Conservation (phyloP, 2,888 invertebrate genomes). For the Eupithecia pulchellata region DNA sequence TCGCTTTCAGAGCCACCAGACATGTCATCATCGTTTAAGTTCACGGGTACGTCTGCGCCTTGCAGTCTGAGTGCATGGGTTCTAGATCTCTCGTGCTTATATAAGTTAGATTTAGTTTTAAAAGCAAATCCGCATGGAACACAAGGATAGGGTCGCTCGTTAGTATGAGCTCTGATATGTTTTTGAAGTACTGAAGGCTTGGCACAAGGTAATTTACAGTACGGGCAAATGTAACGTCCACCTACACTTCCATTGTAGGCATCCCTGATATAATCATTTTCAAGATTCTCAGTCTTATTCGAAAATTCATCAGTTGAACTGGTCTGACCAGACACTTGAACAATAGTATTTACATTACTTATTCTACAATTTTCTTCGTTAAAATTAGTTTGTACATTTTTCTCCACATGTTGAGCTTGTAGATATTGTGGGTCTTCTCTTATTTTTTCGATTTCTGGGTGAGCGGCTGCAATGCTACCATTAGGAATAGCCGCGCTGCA, state of each 20-base stretch:
- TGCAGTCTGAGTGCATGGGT: conserved; percentile 89
- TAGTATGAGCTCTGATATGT: conserved; percentile 97
- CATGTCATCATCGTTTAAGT: conserved; percentile 85
- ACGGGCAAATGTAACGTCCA: conserved; percentile 93
- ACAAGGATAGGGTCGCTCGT: conserved; percentile 96
- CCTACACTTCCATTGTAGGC: conserved; percentile 72
- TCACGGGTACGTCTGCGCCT: conserved; percentile 83
- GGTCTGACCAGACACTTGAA: conserved; percentile 83
- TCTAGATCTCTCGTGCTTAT: conserved; percentile 93
- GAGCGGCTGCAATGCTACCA: conserved; percentile 78
- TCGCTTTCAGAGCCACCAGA: conserved; percentile 87
- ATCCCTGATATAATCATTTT: conserved; percentile 82
- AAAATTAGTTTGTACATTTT: conserved; percentile 85
- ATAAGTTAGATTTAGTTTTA: conserved; percentile 96
- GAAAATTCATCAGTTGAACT: conserved; percentile 83
- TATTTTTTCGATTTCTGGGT: conserved; percentile 80
- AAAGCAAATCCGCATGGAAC: conserved; percentile 95
- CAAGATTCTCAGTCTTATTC: conserved; percentile 84
- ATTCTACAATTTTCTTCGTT: conserved; percentile 77
- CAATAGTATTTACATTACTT: conserved; percentile 80
- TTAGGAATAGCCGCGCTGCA: conserved; percentile 73
- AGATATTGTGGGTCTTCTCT: conserved; percentile 65
- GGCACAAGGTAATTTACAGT: conserved; percentile 95
- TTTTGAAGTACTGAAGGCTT: conserved; percentile 97
- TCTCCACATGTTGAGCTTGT: conserved; percentile 63